Conservation (phyloP, 2,888 invertebrate genomes). For the Schizotus pectinicornis region DNA sequence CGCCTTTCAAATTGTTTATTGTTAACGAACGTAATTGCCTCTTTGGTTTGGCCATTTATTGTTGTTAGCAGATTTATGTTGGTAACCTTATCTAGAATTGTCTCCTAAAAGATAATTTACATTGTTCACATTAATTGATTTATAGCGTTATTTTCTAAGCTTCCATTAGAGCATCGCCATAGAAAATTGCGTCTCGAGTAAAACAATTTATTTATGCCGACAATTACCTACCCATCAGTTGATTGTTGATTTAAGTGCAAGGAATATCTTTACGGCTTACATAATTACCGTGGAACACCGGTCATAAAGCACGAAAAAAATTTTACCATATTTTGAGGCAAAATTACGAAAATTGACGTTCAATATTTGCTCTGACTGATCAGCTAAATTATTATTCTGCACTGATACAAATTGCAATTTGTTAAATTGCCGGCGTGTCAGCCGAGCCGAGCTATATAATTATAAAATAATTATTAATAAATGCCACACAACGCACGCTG, state of each 20-base stretch:
- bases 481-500: not conserved
- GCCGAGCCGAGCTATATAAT: not conserved
- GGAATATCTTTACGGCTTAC: too few relatives aligned
- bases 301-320: too few relatives aligned
- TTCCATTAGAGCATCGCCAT: too few relatives aligned
- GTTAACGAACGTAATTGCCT: constrained; percentile 5
- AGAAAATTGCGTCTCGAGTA: not conserved
- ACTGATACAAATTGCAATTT: too few relatives aligned
- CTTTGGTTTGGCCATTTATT: constrained; percentile 6
- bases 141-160: too few relatives aligned
- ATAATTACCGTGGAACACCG: too few relatives aligned
- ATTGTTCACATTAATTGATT: too few relatives aligned
- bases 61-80: constrained; percentile 4
- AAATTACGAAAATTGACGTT: too few relatives aligned
- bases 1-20: constrained; percentile 5
- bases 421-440: not conserved
- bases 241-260: not conserved
- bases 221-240: not conserved
- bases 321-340: too few relatives aligned
- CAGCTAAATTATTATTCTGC: too few relatives aligned
- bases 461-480: constrained; percentile 3
- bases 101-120: too few relatives aligned
- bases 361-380: too few relatives aligned
- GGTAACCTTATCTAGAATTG: not conserved
- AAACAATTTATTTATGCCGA: not conserved